Base-by-base conservation (phyloP, 2,797 vertebrate genomes). In the Centropyge bicolor region DNA sequence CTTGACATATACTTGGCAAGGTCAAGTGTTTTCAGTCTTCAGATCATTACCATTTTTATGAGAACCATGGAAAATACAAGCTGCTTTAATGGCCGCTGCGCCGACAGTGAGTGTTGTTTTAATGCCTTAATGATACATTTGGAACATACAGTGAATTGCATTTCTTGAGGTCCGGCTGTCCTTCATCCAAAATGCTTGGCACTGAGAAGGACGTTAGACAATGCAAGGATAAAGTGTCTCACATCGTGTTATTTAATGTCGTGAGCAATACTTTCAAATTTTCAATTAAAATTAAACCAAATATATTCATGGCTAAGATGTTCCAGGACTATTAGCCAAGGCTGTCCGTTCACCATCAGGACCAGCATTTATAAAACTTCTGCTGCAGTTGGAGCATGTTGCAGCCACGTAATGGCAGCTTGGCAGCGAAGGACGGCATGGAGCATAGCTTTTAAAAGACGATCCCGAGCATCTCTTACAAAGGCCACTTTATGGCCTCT, bases 21-120 rank as follows among this genome's bases (percentile, higher is more conserved):
- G 88, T 90, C 87, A 87, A 88, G 81, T 88, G 91, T 92, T 91
- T 92, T 92, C 89, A 88, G 91, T 88, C 90, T 89, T 95, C 81
- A 89, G 91, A 91, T 94, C 93, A 90, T 94, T 92, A 94, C 90
- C 86, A 90, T 91, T 94, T 95, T 95, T 91, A 93, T 88, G 88
- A 86, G 90, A 86, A 89, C 86, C 90, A 92, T 71, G 92, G 94
- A 95, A 95, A 95, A 94, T 84, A 86, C 87, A 90, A 86, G 78
- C 64, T 31, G 82, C 89, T 92, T 92, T 93, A 93, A 94, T 91
- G 91, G 84, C 72, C 60, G 74, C 86, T 65, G 80, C 86, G 89
- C 87, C 91, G 90, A 93, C 88, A 91, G 74, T 74, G 71, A 64
- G 76, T 91, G 91, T 93, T 94, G 87, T 93, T 94, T 89, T 87